These are phyloP conservation scores for Poeciliopsis presidionis DNA, from an alignment of 2,797 vertebrate genomes.

Conservation along the genomic window DNA sequence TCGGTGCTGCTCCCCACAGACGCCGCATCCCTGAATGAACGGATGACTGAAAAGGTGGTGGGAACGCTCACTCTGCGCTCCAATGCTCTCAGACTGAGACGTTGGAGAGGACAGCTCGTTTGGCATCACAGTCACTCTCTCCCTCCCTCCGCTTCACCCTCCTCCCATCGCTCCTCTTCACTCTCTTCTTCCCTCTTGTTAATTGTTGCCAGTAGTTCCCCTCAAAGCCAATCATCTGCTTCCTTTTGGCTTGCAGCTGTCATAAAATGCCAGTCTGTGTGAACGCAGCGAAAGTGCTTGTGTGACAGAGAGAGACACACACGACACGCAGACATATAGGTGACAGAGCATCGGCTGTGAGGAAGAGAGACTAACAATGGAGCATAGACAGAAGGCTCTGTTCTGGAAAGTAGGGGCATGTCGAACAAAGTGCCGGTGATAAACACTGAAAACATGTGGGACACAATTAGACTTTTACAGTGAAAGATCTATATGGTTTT, in stretches of 20 bases:
- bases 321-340: neutral
- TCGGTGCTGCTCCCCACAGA: conserved; percentile 2
- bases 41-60: conserved; percentile 26
- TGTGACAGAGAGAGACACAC: neutral
- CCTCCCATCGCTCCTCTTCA: conserved; percentile 37
- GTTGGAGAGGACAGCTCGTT: conserved; percentile 53
- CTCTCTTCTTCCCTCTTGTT: conserved; percentile 29
- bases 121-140: conserved; percentile 38
- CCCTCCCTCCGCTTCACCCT: conserved; percentile 27
- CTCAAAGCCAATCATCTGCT: neutral
- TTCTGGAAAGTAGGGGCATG: neutral
- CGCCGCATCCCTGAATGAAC: conserved; percentile 24
- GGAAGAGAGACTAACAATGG: conserved; percentile 23
- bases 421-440: neutral
- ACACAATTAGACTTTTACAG: conserved; percentile 14
- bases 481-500: conserved; percentile 35
- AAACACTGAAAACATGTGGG: conserved; percentile 13
- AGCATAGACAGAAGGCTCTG: neutral
- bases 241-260: conserved; percentile 12
- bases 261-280: neutral
- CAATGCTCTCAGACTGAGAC: conserved; percentile 49
- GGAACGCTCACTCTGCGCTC: conserved; percentile 30
- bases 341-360: conserved; percentile 48
- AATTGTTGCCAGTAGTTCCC: conserved; percentile 18
- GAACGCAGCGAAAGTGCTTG: neutral